phyloP scores from a whole-genome alignment of 2,797 vertebrate species.

The Heteromormyrus szaboi region DNA sequence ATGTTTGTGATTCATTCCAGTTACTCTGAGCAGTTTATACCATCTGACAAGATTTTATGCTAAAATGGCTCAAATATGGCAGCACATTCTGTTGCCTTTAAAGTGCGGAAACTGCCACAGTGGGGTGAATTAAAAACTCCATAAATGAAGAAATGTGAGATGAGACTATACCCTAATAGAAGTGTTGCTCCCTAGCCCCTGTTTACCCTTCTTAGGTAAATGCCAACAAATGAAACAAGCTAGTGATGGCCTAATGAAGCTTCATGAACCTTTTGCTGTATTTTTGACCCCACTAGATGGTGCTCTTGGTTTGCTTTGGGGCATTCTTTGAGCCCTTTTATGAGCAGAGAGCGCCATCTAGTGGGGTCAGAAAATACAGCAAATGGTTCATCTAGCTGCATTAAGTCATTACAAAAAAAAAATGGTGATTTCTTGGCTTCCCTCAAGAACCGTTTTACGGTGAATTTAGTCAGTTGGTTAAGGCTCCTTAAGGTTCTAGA shows the following conservation, averaged over 20 bases:
- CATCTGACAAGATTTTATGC: neutral
- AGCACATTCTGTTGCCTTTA: neutral
- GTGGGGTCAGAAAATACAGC: neutral
- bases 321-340: no score
- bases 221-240: neutral
- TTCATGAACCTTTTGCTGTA: neutral
- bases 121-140: neutral
- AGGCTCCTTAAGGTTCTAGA: neutral
- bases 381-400: neutral
- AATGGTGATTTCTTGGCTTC: neutral
- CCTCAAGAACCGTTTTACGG: neutral
- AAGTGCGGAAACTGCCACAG: neutral
- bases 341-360: neutral
- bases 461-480: neutral
- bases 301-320: no score
- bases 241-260: neutral
- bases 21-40: neutral
- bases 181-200: neutral
- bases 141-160: neutral
- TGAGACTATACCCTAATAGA: neutral
- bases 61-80: neutral
- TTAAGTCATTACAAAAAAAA: neutral
- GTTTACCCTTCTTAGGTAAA: neutral
- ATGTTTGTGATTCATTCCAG: neutral
- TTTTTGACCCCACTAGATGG: neutral